A percentile compares a stretch with the other conserved stretches of the same genome.
Conservation (phyloP, 2,113 vertebrate genomes). For the Osmerus eperlanus region DNA sequence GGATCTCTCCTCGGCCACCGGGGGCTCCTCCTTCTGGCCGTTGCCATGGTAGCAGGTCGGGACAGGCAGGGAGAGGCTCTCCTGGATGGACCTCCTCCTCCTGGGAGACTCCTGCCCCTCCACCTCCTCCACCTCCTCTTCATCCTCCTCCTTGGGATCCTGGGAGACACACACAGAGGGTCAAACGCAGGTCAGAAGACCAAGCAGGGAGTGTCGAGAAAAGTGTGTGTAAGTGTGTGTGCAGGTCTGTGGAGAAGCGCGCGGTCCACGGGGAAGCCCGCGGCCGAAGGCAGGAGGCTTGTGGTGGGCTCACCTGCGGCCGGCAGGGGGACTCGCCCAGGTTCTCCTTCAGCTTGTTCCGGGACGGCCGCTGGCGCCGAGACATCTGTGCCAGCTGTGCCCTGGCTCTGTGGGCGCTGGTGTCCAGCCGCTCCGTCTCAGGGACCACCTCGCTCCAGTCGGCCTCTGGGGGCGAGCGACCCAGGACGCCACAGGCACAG, state of each 20-base stretch:
- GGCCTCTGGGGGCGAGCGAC: conserved; percentile 35
- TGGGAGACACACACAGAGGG: too few species aligned
- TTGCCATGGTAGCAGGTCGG: conserved; percentile 56
- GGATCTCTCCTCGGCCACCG: conserved; percentile 54
- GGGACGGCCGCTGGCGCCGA: conserved; percentile 83
- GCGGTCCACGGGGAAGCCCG: too few species aligned
- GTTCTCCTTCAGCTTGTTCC: conserved; percentile 81
- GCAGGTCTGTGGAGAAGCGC: too few species aligned
- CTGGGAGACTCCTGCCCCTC: conserved; percentile 64
- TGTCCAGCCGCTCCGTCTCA: conserved; percentile 84
- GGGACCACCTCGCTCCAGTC: conserved; percentile 81
- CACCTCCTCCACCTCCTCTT: conserved; percentile 52
- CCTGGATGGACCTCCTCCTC: conserved; percentile 69
- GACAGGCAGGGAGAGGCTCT: conserved; percentile 68
- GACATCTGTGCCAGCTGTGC: conserved; percentile 84
- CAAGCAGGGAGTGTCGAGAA: too few species aligned
- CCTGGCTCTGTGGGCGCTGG: conserved; percentile 84
- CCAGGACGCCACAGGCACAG: too few species aligned
- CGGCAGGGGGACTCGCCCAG: conserved; percentile 52
- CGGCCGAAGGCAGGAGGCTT: background rate
- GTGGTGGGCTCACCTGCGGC: conserved; percentile 57
- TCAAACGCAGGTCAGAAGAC: too few species aligned
- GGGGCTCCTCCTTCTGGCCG: conserved; percentile 63
- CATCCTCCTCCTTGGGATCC: conserved; percentile 13
- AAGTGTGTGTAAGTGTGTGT: too few species aligned